Evolutionary conservation across 1,140 invertebrate species (phyloP), one percentile per base, ranked within the genome.

Genomic region (Aplysia californica): DNA sequence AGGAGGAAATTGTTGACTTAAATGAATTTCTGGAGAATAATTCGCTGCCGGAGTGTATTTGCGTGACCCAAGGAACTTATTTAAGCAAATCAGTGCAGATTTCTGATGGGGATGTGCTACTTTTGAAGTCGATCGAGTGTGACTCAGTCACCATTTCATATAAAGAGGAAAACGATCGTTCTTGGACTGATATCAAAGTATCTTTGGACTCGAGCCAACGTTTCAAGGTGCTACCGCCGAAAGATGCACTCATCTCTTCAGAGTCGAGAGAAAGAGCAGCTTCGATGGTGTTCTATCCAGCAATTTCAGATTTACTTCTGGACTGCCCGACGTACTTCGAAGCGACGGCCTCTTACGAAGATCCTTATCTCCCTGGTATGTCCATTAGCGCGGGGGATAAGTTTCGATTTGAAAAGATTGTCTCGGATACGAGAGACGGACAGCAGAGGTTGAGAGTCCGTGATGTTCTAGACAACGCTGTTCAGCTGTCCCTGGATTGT

Each of bases 291-390:
- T 58, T 71, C 15, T 81, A 81, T 64, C 74, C 77, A 59, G 75
- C 80, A 29, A 66, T 81, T 5, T 58, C 69, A 33, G 80, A 81
- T 44, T 66, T 81, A 23, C 44, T 81, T n/a, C 20, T 77, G 61
- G 80, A 81, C 41, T 77, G 80, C 41, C 80, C 80, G 20, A 81
- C 80, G 6, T 75, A 71, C 31, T 81, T 81, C 59, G 77, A 78
- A 39, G 80, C 80, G 4, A 81, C 75, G 10, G 29, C 75, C 10
- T 58, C 70, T 58, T 81, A 77, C 66, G 80, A 81, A 23, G 77
- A 81, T 26, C 80, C 80, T 2, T 81, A 81, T 64, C 50, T 81
- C 10, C 80, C 80, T 55, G 77, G 77, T 3, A 66, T 77, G 71
- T 81, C 80, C 26, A 59, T 81, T 21, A 79, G 73, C 21, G 38